Evolutionary conservation across 2,113 vertebrate species (phyloP).

Genomic region (Dermatemys mawii): DNA sequence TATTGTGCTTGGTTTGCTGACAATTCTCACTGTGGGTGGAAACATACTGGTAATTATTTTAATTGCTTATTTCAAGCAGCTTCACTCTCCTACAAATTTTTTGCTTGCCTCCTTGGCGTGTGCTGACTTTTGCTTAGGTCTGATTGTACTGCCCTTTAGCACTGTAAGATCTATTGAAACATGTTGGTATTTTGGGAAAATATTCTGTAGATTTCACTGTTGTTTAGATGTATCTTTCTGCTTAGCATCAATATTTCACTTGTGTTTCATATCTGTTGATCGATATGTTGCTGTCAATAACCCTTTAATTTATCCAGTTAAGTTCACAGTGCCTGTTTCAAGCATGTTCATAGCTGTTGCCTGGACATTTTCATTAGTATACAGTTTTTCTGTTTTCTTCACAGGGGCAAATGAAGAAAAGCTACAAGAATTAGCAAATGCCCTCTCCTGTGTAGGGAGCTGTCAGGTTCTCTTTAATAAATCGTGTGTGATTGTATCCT

Average conservation of each 20-base stretch:
- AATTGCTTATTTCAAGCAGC: slow-evolving; percentile 58
- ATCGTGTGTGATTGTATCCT: slow-evolving; percentile 25
- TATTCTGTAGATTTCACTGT: slow-evolving; percentile 57
- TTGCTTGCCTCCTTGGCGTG: slow-evolving; percentile 18
- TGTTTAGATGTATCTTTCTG: slow-evolving; percentile 62
- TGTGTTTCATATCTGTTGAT: slow-evolving; percentile 62
- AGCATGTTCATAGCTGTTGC: slow-evolving; percentile 30
- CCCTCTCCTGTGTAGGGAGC: slow-evolving; percentile 43
- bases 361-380: slow-evolving; percentile 37
- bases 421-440: not conserved
- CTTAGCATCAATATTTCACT: slow-evolving; percentile 55
- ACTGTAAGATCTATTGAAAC: slow-evolving; percentile 46
- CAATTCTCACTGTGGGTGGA: slow-evolving; percentile 37
- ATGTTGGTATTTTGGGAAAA: slow-evolving; percentile 64
- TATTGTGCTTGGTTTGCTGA: not conserved
- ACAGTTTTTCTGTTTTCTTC: slow-evolving; percentile 54
- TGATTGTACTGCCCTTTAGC: slow-evolving; percentile 52
- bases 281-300: slow-evolving; percentile 60
- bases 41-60: slow-evolving; percentile 52
- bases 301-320: slow-evolving; percentile 56
- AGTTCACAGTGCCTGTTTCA: slow-evolving; percentile 29
- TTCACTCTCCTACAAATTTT: slow-evolving; percentile 57
- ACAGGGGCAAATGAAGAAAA: slow-evolving; percentile 35
- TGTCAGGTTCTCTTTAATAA: slow-evolving; percentile 18
- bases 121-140: slow-evolving; percentile 14